These are phyloP conservation scores for Sciurus carolinensis DNA, from an alignment of 2,797 vertebrate genomes.

Conservation along the genomic window DNA sequence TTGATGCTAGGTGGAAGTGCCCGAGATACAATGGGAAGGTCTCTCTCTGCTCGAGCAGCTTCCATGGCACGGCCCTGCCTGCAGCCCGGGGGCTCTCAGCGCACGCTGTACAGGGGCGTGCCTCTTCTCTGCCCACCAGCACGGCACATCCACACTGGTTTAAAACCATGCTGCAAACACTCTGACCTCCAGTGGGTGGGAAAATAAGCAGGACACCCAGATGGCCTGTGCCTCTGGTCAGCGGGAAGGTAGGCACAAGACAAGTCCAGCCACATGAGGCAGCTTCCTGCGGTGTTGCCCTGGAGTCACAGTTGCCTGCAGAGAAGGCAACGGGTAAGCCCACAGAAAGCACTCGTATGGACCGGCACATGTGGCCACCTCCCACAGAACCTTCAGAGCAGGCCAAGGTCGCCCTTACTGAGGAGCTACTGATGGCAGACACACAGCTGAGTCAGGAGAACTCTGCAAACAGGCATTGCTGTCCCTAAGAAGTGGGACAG, in stretches of 20 bases:
- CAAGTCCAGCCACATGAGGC: too few relatives aligned
- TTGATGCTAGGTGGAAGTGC: rapidly evolving
- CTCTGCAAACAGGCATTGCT: neutral
- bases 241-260: rapidly evolving
- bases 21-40: neutral
- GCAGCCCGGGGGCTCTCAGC: rapidly evolving
- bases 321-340: neutral
- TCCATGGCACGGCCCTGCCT: rapidly evolving
- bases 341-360: neutral
- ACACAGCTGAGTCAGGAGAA: neutral
- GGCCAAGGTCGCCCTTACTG: neutral
- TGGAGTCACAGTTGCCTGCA: too few relatives aligned
- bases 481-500: neutral
- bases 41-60: rapidly evolving
- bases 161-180: neutral
- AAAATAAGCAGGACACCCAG: neutral
- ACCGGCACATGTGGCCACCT: rapidly evolving
- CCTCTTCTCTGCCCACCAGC: rapidly evolving
- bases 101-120: rapidly evolving
- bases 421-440: neutral
- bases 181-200: rapidly evolving
- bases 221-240: neutral
- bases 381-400: rapidly evolving
- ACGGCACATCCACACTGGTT: rapidly evolving
- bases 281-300: rapidly evolving